These are phyloP conservation scores for Enteromius thamalakanensis DNA, from an alignment of 2,797 vertebrate genomes.

Conservation along the genomic window DNA sequence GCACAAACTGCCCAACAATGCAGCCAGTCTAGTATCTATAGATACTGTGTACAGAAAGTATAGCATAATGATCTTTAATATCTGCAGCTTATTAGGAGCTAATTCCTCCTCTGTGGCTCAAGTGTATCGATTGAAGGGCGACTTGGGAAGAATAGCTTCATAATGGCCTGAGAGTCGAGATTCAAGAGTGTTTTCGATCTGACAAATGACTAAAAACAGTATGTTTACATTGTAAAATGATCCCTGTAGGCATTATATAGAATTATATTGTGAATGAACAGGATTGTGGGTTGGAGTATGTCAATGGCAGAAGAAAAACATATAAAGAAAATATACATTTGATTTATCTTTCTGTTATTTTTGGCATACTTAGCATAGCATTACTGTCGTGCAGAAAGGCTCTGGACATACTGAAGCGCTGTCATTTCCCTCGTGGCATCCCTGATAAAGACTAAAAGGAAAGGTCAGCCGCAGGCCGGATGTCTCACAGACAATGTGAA, in stretches of 20 bases:
- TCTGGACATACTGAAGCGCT: neutral
- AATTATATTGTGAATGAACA: constrained; percentile 12
- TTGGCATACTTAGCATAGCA: neutral
- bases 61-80: constrained; percentile 53
- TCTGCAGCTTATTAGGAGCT: constrained; percentile 43
- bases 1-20: constrained; percentile 6
- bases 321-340: neutral
- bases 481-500: constrained; percentile 28
- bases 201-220: constrained; percentile 11
- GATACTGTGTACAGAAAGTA: constrained; percentile 29
- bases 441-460: constrained; percentile 26
- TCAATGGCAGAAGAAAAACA: constrained; percentile 1
- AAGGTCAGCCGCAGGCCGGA: constrained; percentile 38
- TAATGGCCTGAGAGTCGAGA: constrained; percentile 34
- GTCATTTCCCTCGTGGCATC: constrained; percentile 41
- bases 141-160: constrained; percentile 15
- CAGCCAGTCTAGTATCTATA: neutral
- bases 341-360: neutral
- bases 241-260: neutral
- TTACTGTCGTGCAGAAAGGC: neutral
- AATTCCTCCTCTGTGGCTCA: constrained; percentile 19
- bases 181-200: neutral
- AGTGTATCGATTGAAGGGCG: constrained; percentile 12
- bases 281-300: neutral
- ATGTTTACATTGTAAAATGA: constrained; percentile 10